A percentile compares a stretch with the other conserved stretches of the same genome.
Evolutionary conservation across 2,113 vertebrate species (phyloP).

Genomic region (Eolophus roseicapilla): DNA sequence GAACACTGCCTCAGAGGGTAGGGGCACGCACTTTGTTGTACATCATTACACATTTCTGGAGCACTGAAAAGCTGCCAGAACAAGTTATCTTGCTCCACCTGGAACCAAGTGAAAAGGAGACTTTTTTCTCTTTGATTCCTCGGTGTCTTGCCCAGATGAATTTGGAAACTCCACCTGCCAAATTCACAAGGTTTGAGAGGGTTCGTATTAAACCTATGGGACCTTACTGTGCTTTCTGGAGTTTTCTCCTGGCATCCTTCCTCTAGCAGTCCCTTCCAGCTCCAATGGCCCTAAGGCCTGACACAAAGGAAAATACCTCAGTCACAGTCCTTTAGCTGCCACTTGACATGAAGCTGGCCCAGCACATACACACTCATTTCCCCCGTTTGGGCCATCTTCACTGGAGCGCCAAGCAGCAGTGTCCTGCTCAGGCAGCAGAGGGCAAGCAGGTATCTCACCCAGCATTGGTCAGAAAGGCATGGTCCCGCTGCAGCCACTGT

Average conservation of each 20-base stretch:
- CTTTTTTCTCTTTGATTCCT: neutral
- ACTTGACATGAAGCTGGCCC: neutral
- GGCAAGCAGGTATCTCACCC: neutral
- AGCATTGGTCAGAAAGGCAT: rapidly evolving
- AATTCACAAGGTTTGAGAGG: neutral
- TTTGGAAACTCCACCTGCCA: constrained; percentile 22
- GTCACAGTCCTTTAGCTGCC: neutral
- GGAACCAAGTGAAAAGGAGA: neutral
- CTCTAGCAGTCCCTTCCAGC: neutral
- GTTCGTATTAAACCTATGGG: constrained; percentile 4
- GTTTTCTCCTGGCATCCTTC: neutral
- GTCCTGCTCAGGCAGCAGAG: neutral
- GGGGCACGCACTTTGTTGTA: neutral
- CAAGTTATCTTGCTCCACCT: constrained; percentile 21
- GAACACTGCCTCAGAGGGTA: neutral
- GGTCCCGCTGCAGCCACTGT: neutral
- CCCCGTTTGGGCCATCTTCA: neutral
- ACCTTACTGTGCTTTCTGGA: constrained; percentile 12
- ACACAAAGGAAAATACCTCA: neutral
- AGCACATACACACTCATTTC: neutral
- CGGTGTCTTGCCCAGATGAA: neutral
- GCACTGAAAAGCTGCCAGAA: neutral
- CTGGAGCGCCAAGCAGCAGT: neutral
- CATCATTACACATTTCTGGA: neutral
- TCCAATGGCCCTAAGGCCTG: neutral